phyloP scores from a whole-genome alignment of 2,888 invertebrate species.

The Rhopalosiphum nymphaeae region DNA sequence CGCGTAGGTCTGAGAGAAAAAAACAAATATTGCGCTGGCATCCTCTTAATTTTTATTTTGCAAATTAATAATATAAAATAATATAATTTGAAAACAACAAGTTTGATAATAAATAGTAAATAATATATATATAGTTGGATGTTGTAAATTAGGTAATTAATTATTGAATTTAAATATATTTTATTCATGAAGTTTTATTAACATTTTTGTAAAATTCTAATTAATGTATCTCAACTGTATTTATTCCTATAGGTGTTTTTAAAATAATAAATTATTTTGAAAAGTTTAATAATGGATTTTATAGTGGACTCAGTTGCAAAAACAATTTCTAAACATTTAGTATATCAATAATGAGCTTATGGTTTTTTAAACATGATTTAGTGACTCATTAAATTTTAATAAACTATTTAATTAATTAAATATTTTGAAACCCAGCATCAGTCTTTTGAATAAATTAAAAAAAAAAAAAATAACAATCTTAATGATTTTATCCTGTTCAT shows the following conservation, averaged over 20 bases:
- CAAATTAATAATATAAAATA: not conserved
- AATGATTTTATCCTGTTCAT: not conserved
- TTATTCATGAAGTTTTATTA: not conserved
- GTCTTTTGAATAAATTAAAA: not conserved
- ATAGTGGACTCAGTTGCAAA: not conserved
- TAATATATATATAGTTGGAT: not conserved
- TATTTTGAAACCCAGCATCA: not conserved
- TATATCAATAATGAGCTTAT: not conserved
- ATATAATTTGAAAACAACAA: not conserved
- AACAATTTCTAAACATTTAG: not conserved
- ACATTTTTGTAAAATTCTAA: not conserved
- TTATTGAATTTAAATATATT: not conserved
- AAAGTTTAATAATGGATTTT: not conserved
- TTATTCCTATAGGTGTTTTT: not conserved
- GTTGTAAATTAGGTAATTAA: not conserved
- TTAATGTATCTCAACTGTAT: not conserved
- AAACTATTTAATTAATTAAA: not conserved
- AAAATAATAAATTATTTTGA: not conserved
- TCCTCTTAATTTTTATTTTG: not conserved
- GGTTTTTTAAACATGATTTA: not conserved
- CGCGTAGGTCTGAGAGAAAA: too few species aligned
- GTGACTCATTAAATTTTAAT: not conserved
- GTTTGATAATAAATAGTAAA: not conserved
- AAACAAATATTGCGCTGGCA: too few species aligned
- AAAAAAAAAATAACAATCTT: not conserved